Percentiles rank a stretch among this genome's conserved stretches.
Conservation (phyloP, 2,888 invertebrate species). For the Trimorus sp. region DNA sequence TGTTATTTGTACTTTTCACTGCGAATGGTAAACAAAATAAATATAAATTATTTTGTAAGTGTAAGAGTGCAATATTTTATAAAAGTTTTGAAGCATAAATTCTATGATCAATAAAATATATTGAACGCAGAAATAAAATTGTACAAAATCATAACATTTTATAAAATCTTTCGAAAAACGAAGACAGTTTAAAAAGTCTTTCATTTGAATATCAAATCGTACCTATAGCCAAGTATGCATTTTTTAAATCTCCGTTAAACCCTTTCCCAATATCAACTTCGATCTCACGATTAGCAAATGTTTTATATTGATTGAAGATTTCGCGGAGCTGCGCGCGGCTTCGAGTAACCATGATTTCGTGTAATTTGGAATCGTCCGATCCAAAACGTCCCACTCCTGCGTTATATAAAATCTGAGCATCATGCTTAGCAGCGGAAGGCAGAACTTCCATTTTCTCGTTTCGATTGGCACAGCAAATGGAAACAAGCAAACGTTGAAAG, state of each 20-base stretch:
- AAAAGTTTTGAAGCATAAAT: no score
- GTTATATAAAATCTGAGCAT: neutral
- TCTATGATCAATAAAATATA: no score
- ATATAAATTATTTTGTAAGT: no score
- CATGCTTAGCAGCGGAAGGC: neutral
- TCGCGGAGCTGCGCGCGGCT: constrained; percentile 94
- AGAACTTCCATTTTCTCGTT: constrained; percentile 85
- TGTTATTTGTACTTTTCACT: constrained; percentile 84
- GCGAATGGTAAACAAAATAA: no score
- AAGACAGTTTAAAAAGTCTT: no score
- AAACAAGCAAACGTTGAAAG: constrained; percentile 95
- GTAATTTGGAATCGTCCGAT: constrained; percentile 94
- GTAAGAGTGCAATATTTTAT: no score
- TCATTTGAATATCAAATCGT: neutral
- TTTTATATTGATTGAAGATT: constrained; percentile 93
- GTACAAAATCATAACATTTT: no score
- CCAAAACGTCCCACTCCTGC: constrained; percentile 81
- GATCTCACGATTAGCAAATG: constrained; percentile 90
- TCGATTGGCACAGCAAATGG: constrained; percentile 93
- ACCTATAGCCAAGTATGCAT: constrained; percentile 87
- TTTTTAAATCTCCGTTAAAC: constrained; percentile 92
- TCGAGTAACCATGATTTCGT: constrained; percentile 91
- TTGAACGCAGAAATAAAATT: no score
- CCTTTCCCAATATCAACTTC: constrained; percentile 92
- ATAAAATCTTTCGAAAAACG: no score